Evolutionary conservation across 2,888 invertebrate genomes (phyloP).

Genomic region (Ornithoptera alexandrae): DNA sequence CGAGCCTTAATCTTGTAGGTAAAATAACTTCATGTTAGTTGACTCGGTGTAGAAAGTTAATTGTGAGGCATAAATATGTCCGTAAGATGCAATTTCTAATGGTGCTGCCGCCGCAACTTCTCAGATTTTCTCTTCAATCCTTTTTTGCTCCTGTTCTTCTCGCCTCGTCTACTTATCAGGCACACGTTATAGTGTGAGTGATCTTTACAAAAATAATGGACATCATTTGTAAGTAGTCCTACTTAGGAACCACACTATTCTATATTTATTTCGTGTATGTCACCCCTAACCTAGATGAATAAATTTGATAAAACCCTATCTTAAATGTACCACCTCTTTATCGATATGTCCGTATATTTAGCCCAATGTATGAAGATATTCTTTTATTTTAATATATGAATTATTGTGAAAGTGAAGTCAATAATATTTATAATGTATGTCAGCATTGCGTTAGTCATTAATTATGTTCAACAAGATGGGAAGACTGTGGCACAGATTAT

Average conservation of each 20-base stretch:
- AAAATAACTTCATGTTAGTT: conserved; percentile 32
- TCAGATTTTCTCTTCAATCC: conserved; percentile 30
- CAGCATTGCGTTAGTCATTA: conserved; percentile 40
- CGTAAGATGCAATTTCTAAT: conserved; percentile 42
- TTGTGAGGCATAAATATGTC: conserved; percentile 40
- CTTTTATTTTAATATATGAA: background rate
- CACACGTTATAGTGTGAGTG: conserved; percentile 14
- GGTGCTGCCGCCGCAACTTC: conserved; percentile 34
- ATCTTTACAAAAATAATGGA: conserved; percentile 7
- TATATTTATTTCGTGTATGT: no score
- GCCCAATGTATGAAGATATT: background rate
- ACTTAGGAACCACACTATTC: no score
- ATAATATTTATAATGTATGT: conserved; percentile 31
- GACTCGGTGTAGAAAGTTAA: conserved; percentile 43
- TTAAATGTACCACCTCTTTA: no score
- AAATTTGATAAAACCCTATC: no score
- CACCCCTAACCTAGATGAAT: no score
- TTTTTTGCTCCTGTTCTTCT: conserved; percentile 25
- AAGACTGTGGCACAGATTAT: conserved; percentile 36
- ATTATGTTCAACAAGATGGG: conserved; percentile 37
- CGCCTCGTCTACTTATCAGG: conserved; percentile 18
- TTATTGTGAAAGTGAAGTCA: background rate
- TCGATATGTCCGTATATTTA: no score
- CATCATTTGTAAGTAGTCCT: background rate
- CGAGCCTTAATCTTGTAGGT: conserved; percentile 24